Evolutionary conservation across 2,888 invertebrate species (phyloP), one percentile per base, ranked within the genome.

Genomic region (Drosophila prolongata): DNA sequence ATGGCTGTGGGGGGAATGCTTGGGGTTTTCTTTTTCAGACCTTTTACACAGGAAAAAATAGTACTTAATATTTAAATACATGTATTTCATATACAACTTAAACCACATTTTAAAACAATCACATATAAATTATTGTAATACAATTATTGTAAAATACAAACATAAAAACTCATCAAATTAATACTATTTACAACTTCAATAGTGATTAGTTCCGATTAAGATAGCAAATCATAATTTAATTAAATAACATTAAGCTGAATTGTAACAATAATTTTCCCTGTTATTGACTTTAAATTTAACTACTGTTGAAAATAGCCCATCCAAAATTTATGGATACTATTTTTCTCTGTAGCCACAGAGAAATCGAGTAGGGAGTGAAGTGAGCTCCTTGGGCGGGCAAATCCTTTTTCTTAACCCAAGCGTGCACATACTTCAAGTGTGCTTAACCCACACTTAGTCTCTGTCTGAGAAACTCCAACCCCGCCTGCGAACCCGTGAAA

Each of bases 361-460:
- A 35, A 75, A 61, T 40, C 56, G 46, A 34, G 35, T 24, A 11
- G 16, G 42, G 30, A 24, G 69, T 24, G 50, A 38, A 47, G 42
- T 47, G 10, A 47, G 19, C n/a, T 62, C n/a, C 46, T 47, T 24
- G 44, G 65, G 65, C 64, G 69, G 61, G 67, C 59, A 88, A 88
- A 83, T 89, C 89, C 83, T 84, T 88, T 88, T 83, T 78, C 89
- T 84, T 83, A 87, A 80, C 79, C 68, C 77, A 77, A 73, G 70
- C 75, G 54, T 67, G 75, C 73, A 70, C 89, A 87, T 80, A 76
- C 89, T 75, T 83, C 81, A 80, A 86, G 84, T 86, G 74, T 83
- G 78, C 87, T 86, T 86, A 86, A 72, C 67, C 56, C 53, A 70
- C 62, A 72, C 72, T 67, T 57, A 72, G 69, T 62, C 54, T 66